Base-by-base conservation (phyloP, 23 tunicate genomes). In the Corella eumyota region DNA sequence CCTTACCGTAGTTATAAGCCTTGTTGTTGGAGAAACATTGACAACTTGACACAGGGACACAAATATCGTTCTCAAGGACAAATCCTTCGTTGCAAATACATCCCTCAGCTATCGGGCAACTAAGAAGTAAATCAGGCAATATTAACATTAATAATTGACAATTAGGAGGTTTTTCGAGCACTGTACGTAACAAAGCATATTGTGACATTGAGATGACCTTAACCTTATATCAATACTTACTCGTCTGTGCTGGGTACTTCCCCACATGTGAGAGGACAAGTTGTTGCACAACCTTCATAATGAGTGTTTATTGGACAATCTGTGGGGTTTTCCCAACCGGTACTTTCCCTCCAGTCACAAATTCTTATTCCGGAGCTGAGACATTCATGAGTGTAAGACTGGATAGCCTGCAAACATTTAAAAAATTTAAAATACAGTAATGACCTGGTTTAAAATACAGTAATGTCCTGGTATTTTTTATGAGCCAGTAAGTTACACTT, bases 81-180 rank as follows among this genome's bases (percentile, higher is more conserved):
- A 51, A 78, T 7, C 86, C 86, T 23, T 61, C 64, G 28, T 78
- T 64, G 45, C 86, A 78, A 2, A 70, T 69, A 45, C 86, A 78
- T 30, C 59, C 49, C 46, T 78, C 86, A 20, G 62, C 65, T 27
- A 68, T 29, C 9, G 63, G 64, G 50, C 74, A 68, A 33, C 74
- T 68, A 50, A 22, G 23, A 54, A 5, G 4, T 15, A 38, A 24
- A 3, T 5, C 1, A 4, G 23, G 45, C 32, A 32, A 6, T 27
- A 2, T 25, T 15, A 17, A n/a, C n/a, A n/a, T n/a, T n/a, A n/a
- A n/a, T n/a, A n/a, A n/a, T n/a, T n/a, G n/a, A n/a, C n/a, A n/a
- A n/a, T n/a, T n/a, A n/a, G n/a, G n/a, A n/a, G n/a, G n/a, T n/a
- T n/a, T n/a, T n/a, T n/a, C n/a, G n/a, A n/a, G n/a, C n/a, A n/a